Evolutionary conservation across 2,113 vertebrate genomes (phyloP), one percentile per base, ranked within the genome.

Genomic region (Castor canadensis): DNA sequence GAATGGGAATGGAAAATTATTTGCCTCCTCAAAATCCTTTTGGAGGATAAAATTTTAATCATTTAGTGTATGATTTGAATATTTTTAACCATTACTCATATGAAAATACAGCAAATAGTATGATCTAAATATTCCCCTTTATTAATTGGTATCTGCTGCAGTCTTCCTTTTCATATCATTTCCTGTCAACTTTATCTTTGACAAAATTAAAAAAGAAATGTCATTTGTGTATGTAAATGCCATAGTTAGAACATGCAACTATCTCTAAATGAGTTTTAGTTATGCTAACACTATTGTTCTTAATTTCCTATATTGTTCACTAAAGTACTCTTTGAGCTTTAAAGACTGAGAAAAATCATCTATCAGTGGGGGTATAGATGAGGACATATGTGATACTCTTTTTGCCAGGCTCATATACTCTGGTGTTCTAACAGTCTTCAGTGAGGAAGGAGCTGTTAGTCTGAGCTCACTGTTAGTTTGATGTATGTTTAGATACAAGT

Each of bases 61-160:
- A 73, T 22, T 83, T 52, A 60, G 19, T 67, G 30, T 26, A 72
- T 94, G 86, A 7, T 79, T 94, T 45, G 1, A 80, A 35, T 79
- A 80, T 87, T 86, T 87, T 1, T 58, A 75, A 94, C 69, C 24
- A 79, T 47, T 92, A 26, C 6, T 5, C 17, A 40, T 89, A 86
- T 54, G 54, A 83, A 96, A 93, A 56, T 66, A 71, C 12, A 92
- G 12, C 1, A 40, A 60, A 13, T 73, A 87, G 5, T 80, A 52
- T 84, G 6, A 73, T 62, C 47, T 93, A 80, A 90, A 87, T 4
- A 60, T 30, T 54, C 43, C 52, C 10, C 12, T 94, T 87, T 93
- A 96, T 91, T 90, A 94, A 67, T 87, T 89, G 13, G 13, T 80
- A 75, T 81, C 45, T 75, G 35, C 77, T 86, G 5, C 2, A 43